Evolutionary conservation across 2,113 vertebrate species (phyloP), one percentile per base, ranked within the genome.

Genomic region (Herpetotheres cachinnans): DNA sequence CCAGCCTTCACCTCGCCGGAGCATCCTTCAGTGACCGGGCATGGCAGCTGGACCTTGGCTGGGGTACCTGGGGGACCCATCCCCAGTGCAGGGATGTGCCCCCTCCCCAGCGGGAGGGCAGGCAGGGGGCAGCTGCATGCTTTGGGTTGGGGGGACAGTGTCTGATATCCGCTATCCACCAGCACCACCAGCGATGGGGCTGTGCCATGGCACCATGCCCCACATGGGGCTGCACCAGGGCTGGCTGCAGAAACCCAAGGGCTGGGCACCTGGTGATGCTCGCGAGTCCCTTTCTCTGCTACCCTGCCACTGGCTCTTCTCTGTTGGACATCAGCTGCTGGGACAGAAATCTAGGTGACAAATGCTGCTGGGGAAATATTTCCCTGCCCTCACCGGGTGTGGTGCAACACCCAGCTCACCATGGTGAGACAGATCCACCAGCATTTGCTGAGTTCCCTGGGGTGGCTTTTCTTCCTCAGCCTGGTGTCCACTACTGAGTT

Each of bases 201-300:
- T 63, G 56, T 15, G 67, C 38, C 20, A 3, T 9, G 27, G n/a
- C 18, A 49, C 27, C 6, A 2, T 25, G 29, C 3, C 34, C 38
- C 71, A 10, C 0, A 0, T 1, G 9, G 44, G 24, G 52, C 22
- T 20, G 61, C 15, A 1, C 27, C 18, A 19, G 49, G 30, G 44
- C 18, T 42, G 32, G 19, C 7, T 55, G 38, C 56, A 89, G 26
- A 71, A 56, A 14, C 26, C 34, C 36, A 10, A 26, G 42, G 40
- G 40, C n/a, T 3, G 16, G 11, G 27, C 49, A 88, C 44, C 9
- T 2, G 8, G 1, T 0, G 1, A 15, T 11, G 46, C 22, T 58
- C 67, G 0, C 0, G 1, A 30, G 38, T 13, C 16, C 46, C 52
- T 59, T 20, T 70, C 40, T 46, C 17, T 55, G 27, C 0, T 30